Evolutionary conservation across 2,113 vertebrate species (phyloP), one percentile per base, ranked within the genome.

Genomic region (Pseudopipra pipra): DNA sequence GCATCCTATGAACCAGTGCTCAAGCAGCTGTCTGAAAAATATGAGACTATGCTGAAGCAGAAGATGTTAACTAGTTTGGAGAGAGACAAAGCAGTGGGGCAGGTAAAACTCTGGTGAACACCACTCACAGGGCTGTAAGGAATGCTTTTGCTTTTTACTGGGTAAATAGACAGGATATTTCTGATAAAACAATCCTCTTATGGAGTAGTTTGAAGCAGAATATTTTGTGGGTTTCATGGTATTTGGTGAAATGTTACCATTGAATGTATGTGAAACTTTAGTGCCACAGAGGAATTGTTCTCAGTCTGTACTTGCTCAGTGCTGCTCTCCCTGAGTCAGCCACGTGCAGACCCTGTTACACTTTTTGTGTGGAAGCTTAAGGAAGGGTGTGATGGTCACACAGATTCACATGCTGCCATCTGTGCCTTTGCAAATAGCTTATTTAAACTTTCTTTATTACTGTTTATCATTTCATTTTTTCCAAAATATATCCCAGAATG

Each of bases 21-120:
- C 33, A 98, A 96, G 86, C 94, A 98, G 68, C 89, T 99, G 90
- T 98, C 97, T 74, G 98, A 99, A 46, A 99, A 99, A 92, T 99
- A 99, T 67, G 97, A 98, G 28, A 71, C 94, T n/a, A 87, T 96
- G 24, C 61, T 99, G 86, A 98, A 98, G 70, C 98, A 99, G 96
- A 99, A 98, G 93, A 98, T 98, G 98, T 87, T 98, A 91, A 96
- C 96, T 70, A 97, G 97, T 63, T 94, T 98, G 97, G 98, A 99
- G 96, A 98, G 97, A 96, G 98, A 99, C 94, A 98, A 91, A 97
- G 97, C 92, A 11, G 24, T 98, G 41, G 93, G 55, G 30, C 97
- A 98, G 98, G 98, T 98, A 98, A 97, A 94, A 68, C 75, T 31
- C 12, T 8, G 27, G 17, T 44, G 14, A 61, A n/a, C 21, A 37